Evolutionary conservation across 2,113 vertebrate species (phyloP).

Genomic region (Empidonax traillii): DNA sequence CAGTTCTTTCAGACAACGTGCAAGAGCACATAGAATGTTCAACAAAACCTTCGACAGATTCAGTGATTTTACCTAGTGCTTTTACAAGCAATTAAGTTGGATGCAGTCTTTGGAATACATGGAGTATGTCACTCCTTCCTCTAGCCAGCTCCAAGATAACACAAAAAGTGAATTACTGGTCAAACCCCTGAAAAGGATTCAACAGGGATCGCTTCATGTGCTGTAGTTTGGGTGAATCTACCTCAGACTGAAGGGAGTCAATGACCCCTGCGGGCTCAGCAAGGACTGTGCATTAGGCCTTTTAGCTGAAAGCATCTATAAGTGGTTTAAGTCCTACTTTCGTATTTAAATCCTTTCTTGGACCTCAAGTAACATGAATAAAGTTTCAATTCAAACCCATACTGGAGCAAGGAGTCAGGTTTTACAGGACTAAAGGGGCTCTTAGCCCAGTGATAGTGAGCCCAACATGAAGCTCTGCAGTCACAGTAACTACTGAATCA

Average conservation of each 20-base stretch:
- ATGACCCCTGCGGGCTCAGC: not conserved
- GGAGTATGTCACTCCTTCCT: not conserved
- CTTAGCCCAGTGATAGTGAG: not conserved
- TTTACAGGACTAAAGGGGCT: not conserved
- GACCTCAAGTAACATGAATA: fast-evolving
- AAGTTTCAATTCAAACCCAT: not conserved
- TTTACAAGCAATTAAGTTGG: not conserved
- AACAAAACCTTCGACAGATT: not conserved
- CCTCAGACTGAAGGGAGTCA: not conserved
- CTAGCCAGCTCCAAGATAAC: not conserved
- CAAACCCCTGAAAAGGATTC: not conserved
- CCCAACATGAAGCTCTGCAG: not conserved
- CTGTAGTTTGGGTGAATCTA: not conserved
- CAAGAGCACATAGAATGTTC: not conserved
- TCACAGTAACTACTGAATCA: not conserved
- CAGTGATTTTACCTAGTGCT: not conserved
- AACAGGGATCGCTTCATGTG: fast-evolving
- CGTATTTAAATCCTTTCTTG: not conserved
- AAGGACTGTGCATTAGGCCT: not conserved
- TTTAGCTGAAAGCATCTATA: not conserved
- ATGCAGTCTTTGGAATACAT: not conserved
- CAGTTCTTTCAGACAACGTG: not conserved
- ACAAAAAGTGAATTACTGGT: not conserved
- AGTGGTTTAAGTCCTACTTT: not conserved
- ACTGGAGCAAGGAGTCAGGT: not conserved